phyloP scores from a whole-genome alignment of 2,113 vertebrate genomes.

The Vireo altiloquus region DNA sequence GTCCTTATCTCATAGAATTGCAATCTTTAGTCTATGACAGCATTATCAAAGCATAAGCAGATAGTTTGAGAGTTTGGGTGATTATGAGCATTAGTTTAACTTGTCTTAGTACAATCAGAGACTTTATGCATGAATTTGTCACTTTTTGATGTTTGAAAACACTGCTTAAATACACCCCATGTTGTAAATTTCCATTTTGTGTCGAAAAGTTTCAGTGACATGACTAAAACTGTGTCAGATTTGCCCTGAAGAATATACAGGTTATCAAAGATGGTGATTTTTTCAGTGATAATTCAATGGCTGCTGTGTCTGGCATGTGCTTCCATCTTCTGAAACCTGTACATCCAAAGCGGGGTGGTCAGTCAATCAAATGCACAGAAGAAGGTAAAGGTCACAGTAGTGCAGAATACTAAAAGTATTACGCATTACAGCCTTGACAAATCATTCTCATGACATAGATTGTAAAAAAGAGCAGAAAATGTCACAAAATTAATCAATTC shows the following conservation, averaged over 20 bases:
- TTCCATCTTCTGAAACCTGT: not conserved
- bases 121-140: not conserved
- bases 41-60: not conserved
- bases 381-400: conserved; percentile 32
- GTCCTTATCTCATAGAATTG: not conserved
- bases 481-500: conserved; percentile 58
- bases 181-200: not conserved
- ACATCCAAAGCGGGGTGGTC: conserved; percentile 4
- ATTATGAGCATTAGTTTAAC: not conserved
- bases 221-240: not conserved
- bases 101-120: not conserved
- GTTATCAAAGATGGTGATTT: not conserved
- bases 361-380: conserved; percentile 28
- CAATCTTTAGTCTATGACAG: not conserved
- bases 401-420: conserved; percentile 54
- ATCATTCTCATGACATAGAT: conserved; percentile 43
- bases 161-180: not conserved
- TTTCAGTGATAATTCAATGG: not conserved
- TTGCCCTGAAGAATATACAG: not conserved
- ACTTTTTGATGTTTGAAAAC: not conserved
- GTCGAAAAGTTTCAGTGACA: not conserved
- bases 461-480: conserved; percentile 64
- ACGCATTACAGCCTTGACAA: conserved; percentile 27
- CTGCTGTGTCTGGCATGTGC: not conserved
- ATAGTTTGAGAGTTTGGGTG: not conserved